Evolutionary conservation across 1,140 invertebrate species (phyloP), one percentile per base, ranked within the genome.

Genomic region (Listronotus oregonensis): DNA sequence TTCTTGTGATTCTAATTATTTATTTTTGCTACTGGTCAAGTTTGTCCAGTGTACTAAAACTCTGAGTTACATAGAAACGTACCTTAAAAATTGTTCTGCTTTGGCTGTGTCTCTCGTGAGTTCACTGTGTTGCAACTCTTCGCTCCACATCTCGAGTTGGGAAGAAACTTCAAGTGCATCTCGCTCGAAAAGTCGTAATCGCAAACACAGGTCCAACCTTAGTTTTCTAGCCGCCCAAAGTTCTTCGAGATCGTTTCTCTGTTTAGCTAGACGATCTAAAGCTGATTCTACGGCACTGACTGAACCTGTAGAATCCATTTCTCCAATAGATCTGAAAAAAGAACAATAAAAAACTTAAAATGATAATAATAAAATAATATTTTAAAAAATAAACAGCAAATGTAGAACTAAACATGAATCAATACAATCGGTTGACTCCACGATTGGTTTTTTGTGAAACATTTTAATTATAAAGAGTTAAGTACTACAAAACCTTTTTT

Each of bases 111-210:
- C 92, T 27, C 85, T 85, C 55, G 87, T 90, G 50, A 89, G 87
- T 80, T 92, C 94, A 55, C 86, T 90, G 77, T 87, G 91, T 81
- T 90, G 91, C 46, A 96, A 76, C 76, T 98, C 94, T 73, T 96
- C 93, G 2, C 91, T 89, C 94, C 95, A 98, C 81, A 96, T 85
- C 80, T 98, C 95, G 55, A 97, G 80, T 73, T 96, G 94, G 1
- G 91, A 92, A 1, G 91, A 93, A 12, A 94, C 91, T 82, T 97
- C 94, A 43, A 96, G 82, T n/a, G 95, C 94, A 81, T 98, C 96
- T 61, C 94, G 85, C 80, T 99, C 96, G 79, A 98, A 98, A 27
- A 97, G 87, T 43, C 96, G 84, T 39, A 97, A 82, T 75, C 97
- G 89, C 43, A 98, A 82, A 69, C 94, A 96, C 14, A 98, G 85